Conservation (phyloP, 2,113 vertebrate species). For the Echinops telfairi region DNA sequence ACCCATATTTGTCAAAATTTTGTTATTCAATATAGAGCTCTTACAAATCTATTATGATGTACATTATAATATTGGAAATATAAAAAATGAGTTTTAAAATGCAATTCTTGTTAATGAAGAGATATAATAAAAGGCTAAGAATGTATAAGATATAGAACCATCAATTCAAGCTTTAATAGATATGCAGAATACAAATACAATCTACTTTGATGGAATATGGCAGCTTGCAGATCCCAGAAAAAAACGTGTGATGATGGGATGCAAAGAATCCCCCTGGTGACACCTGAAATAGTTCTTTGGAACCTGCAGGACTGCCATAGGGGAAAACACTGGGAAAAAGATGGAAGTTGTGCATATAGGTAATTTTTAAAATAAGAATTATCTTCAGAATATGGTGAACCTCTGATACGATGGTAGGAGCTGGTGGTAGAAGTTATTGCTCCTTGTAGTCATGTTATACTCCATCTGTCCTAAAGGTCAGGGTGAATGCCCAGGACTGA, state of each 20-base stretch:
- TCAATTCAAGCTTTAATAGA: not conserved
- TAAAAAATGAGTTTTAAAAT: not conserved
- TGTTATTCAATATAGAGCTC: not conserved
- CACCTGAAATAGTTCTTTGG: not conserved
- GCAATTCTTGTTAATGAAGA: not conserved
- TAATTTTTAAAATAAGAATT: slow-evolving; percentile 26
- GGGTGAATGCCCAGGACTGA: not conserved
- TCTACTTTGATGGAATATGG: not conserved
- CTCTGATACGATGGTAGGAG: not conserved
- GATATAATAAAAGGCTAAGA: not conserved
- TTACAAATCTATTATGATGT: slow-evolving; percentile 12
- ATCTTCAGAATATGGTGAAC: not conserved
- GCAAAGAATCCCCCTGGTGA: not conserved
- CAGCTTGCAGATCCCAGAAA: not conserved
- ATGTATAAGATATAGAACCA: too few relatives aligned
- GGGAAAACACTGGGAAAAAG: not conserved
- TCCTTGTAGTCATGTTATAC: too few relatives aligned
- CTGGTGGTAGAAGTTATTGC: not conserved
- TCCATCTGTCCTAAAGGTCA: not conserved
- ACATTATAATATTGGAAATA: not conserved
- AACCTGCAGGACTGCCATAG: not conserved
- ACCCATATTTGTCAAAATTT: slow-evolving; percentile 4
- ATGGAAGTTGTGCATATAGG: not conserved
- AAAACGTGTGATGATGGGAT: not conserved
- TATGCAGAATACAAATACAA: not conserved